Evolutionary conservation across 2,797 vertebrate genomes (phyloP).

Genomic region (Taeniopygia guttata): DNA sequence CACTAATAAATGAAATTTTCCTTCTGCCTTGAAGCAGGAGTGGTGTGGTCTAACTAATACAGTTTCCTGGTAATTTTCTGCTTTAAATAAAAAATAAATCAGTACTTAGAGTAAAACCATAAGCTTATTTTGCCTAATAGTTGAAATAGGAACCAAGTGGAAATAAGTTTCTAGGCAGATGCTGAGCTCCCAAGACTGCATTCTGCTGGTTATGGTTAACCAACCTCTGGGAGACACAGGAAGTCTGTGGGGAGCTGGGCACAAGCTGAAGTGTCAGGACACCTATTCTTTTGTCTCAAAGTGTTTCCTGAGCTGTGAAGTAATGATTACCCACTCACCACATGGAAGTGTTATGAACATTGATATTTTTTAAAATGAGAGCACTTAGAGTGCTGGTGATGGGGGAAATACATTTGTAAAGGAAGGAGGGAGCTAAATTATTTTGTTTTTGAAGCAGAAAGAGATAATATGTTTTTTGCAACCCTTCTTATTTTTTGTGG

Average conservation of each 20-base stretch:
- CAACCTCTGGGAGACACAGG: background rate
- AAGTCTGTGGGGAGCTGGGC: background rate
- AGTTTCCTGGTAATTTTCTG: background rate
- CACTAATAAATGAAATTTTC: background rate
- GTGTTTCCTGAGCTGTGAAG: constrained; percentile 4
- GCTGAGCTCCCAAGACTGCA: background rate
- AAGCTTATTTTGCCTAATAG: background rate
- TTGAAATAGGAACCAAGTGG: background rate
- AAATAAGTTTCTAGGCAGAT: background rate
- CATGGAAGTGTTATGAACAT: background rate
- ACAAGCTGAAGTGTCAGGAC: background rate
- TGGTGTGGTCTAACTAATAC: background rate
- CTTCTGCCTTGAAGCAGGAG: background rate
- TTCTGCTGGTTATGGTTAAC: background rate
- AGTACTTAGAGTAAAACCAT: background rate
- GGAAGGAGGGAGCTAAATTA: background rate
- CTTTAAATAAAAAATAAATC: background rate
- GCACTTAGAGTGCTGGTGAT: background rate
- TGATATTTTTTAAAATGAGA: background rate
- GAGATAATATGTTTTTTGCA: background rate
- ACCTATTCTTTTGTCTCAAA: background rate
- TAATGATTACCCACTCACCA: background rate
- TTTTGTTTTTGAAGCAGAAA: background rate
- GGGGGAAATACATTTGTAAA: background rate
- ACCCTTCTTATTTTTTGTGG: background rate